A percentile compares a stretch with the other conserved stretches of the same genome.
phyloP scores from a whole-genome alignment of 2,113 vertebrate species.

The Halichoeres trimaculatus region DNA sequence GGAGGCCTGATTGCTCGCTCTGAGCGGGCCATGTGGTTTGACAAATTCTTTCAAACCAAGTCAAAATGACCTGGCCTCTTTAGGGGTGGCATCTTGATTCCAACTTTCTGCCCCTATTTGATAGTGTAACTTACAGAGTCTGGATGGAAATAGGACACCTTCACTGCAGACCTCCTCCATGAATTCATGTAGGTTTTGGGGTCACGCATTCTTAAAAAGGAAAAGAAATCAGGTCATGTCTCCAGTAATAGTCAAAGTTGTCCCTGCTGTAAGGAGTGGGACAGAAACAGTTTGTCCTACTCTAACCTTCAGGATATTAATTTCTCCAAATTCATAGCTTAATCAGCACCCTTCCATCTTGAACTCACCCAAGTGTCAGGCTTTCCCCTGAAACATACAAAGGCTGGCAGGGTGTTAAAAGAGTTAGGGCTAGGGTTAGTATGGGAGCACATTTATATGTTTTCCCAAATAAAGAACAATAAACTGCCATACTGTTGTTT shows the following conservation, averaged over 20 bases:
- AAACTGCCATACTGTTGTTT: too few species aligned
- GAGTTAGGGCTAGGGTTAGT: too few species aligned
- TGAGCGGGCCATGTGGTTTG: conserved; percentile 2
- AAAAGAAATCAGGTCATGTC: conserved; percentile 55
- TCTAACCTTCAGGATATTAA: conserved; percentile 1
- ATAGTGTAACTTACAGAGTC: not conserved
- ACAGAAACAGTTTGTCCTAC: not conserved
- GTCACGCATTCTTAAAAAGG: conserved; percentile 36
- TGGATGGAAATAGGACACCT: conserved; percentile 38
- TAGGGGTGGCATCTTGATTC: not conserved
- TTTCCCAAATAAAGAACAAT: too few species aligned
- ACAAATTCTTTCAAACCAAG: conserved; percentile 16
- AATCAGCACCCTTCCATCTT: conserved; percentile 15
- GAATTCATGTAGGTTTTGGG: conserved; percentile 43
- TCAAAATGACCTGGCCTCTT: conserved; percentile 14
- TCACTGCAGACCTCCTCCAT: conserved; percentile 24
- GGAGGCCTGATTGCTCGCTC: conserved; percentile 10
- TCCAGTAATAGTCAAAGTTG: conserved; percentile 21
- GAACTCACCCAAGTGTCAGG: not conserved
- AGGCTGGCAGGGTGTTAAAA: not conserved
- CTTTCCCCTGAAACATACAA: conserved; percentile 10
- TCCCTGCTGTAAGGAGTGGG: conserved; percentile 12
- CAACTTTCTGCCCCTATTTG: not conserved
- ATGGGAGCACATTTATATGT: too few species aligned
- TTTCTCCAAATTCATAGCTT: conserved; percentile 18